These are phyloP conservation scores for Bugulina stolonifera DNA, from an alignment of 2,888 invertebrate genomes.

Conservation along the genomic window DNA sequence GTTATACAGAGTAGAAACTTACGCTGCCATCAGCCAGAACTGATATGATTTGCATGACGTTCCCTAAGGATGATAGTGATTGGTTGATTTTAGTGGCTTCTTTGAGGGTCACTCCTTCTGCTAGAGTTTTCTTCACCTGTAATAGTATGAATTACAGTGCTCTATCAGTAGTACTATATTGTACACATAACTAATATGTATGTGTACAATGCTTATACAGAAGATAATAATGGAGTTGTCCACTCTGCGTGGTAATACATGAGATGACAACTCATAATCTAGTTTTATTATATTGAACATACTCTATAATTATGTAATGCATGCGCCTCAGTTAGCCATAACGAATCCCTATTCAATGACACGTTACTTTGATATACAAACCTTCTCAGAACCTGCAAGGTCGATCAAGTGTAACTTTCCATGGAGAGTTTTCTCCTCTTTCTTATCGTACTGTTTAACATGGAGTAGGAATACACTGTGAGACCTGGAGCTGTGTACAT, in stretches of 20 bases:
- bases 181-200: too few species aligned
- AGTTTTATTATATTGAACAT: too few species aligned
- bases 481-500: constrained; percentile 98
- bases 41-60: constrained; percentile 98
- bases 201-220: too few species aligned
- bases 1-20: constrained; percentile 36
- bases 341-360: too few species aligned
- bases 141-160: neutral
- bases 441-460: constrained; percentile 97
- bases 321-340: too few species aligned
- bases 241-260: too few species aligned
- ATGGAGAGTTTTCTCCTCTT: constrained; percentile 96
- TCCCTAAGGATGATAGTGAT: constrained; percentile 95
- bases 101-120: constrained; percentile 95
- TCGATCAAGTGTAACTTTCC: constrained; percentile 98
- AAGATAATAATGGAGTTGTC: too few species aligned
- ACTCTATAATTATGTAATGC: too few species aligned
- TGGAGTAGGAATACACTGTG: constrained; percentile 99
- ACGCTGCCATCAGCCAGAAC: constrained; percentile 95
- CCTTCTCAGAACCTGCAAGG: constrained; percentile 99
- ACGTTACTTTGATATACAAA: too few species aligned
- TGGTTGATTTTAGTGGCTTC: constrained; percentile 99
- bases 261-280: too few species aligned
- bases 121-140: constrained; percentile 95
- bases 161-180: too few species aligned